Evolutionary conservation across 2,888 invertebrate genomes (phyloP).

Genomic region (Phyto melanocephala): DNA sequence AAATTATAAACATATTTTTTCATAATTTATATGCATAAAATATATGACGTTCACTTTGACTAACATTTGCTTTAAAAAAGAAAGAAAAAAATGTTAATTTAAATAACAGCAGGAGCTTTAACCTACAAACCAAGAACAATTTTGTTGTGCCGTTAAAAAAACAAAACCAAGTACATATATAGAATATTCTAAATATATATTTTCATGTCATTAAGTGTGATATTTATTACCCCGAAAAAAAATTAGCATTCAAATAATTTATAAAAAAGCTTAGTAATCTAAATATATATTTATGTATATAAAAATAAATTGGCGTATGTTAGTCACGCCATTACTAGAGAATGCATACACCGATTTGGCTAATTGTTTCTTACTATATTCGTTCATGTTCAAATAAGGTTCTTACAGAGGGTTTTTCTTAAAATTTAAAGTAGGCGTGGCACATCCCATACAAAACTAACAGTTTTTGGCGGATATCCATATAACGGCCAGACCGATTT

Average conservation of each 20-base stretch:
- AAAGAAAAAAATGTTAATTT: constrained; percentile 6
- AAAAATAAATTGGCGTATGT: too few species aligned
- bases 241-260: not conserved
- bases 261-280: too few species aligned
- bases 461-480: too few species aligned
- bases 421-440: too few species aligned
- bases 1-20: not conserved
- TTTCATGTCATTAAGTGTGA: not conserved
- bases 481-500: too few species aligned
- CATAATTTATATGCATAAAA: not conserved
- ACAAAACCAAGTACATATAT: not conserved
- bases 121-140: constrained; percentile 6
- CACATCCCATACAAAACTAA: too few species aligned
- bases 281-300: too few species aligned
- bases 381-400: too few species aligned
- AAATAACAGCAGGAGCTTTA: constrained; percentile 32
- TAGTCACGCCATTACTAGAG: too few species aligned
- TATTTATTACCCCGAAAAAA: not conserved
- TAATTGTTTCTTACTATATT: too few species aligned
- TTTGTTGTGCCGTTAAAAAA: not conserved
- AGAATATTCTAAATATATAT: not conserved
- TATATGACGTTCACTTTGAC: not conserved
- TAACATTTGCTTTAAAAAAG: not conserved
- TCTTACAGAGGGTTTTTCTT: too few species aligned
- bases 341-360: too few species aligned